Conservation (phyloP, 2,888 invertebrate genomes). For the Drosophila glabriapex region DNA sequence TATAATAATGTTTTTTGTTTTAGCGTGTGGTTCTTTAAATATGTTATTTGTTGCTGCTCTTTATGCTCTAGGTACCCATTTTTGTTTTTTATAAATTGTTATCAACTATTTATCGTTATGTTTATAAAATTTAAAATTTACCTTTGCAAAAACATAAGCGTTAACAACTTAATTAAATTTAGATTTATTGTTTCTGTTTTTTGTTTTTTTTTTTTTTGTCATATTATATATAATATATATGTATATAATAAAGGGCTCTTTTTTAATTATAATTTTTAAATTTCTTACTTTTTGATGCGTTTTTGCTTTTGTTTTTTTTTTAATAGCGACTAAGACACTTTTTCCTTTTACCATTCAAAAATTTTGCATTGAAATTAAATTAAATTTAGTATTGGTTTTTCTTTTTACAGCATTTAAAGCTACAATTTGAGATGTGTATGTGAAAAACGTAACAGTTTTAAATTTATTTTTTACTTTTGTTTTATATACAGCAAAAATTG, state of each 20-base stretch:
- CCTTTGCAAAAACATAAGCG: conserved; percentile 73
- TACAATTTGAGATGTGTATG: conserved; percentile 70
- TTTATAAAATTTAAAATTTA: conserved; percentile 70
- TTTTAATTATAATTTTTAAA: conserved; percentile 42
- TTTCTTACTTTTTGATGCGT: conserved; percentile 48
- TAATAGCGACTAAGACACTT: conserved; percentile 83
- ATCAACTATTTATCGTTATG: conserved; percentile 51
- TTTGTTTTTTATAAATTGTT: conserved; percentile 25
- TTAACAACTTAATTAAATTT: conserved; percentile 76
- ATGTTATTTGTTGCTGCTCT: conserved; percentile 72
- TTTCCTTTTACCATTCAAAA: conserved; percentile 62
- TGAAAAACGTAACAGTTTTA: conserved; percentile 43
- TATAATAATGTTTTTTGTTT: conserved; percentile 57
- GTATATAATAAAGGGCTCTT: conserved; percentile 60
- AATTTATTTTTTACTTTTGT: conserved; percentile 17
- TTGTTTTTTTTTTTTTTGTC: conserved; percentile 47
- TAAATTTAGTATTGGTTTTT: conserved; percentile 35
- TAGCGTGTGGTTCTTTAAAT: conserved; percentile 74
- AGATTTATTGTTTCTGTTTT: conserved; percentile 43
- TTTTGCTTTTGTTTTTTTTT: conserved; percentile 33
- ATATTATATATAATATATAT: conserved; percentile 25
- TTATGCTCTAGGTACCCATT: conserved; percentile 78
- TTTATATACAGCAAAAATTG: conserved; percentile 64
- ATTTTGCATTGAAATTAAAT: conserved; percentile 47
- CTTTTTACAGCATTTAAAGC: conserved; percentile 77